phyloP scores from a whole-genome alignment of 2,797 vertebrate genomes.

The Lates japonicus region DNA sequence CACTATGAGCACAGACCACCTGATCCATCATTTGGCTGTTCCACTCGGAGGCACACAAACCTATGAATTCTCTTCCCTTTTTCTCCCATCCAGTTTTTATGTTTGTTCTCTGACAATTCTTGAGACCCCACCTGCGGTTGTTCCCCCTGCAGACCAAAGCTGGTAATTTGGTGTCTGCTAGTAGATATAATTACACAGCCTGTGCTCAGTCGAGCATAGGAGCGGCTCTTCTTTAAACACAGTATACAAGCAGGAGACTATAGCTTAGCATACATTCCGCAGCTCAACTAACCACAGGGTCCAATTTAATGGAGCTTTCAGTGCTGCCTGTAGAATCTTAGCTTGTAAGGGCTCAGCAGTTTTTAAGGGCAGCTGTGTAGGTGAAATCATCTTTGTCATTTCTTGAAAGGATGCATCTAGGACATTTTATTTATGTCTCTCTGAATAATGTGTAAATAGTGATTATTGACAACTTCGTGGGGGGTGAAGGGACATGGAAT shows the following conservation, averaged over 20 bases:
- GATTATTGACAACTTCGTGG: background rate
- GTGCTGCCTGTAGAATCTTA: constrained; percentile 19
- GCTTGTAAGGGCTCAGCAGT: constrained; percentile 2
- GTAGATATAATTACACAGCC: constrained; percentile 77
- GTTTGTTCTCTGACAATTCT: constrained; percentile 30
- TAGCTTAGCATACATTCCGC: constrained; percentile 70
- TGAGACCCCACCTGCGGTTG: constrained; percentile 64
- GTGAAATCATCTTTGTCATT: background rate
- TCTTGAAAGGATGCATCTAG: background rate
- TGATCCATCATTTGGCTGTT: constrained; percentile 8
- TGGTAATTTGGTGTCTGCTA: constrained; percentile 81
- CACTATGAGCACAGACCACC: constrained; percentile 18
- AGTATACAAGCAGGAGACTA: constrained; percentile 63
- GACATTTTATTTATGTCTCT: background rate
- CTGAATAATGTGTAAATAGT: background rate
- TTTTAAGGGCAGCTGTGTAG: constrained; percentile 9
- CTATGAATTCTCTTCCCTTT: background rate
- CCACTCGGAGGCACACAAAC: background rate
- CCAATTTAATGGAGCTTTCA: constrained; percentile 61
- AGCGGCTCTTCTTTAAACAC: constrained; percentile 69
- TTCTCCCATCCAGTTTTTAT: constrained; percentile 29
- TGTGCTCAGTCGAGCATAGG: constrained; percentile 32
- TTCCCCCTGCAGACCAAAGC: constrained; percentile 65
- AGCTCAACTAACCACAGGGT: constrained; percentile 69
- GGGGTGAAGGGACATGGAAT: no score